Evolutionary conservation across 53 echinoderm and acorn worm species (phyloP).

Genomic region (Holothuria leucospilota): DNA sequence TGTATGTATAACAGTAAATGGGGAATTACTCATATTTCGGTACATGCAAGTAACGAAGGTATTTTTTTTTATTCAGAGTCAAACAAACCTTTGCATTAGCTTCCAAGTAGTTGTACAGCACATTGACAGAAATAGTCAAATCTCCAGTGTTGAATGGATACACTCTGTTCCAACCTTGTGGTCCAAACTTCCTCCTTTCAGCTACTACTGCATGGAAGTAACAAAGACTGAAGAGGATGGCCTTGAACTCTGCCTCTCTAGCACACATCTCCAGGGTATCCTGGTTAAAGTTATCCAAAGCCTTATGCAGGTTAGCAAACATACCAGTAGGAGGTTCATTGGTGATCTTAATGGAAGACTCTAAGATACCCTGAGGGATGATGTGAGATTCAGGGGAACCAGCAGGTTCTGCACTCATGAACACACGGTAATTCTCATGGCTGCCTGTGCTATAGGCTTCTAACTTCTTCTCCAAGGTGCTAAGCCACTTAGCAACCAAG

Average conservation of each 20-base stretch:
- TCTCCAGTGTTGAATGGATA: constrained; percentile 99
- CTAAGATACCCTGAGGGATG: constrained; percentile 84
- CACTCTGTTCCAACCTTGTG: constrained; percentile 95
- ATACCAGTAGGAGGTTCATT: constrained; percentile 99
- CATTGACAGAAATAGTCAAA: constrained; percentile 96
- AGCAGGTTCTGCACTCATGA: constrained; percentile 98
- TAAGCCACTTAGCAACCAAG: constrained; percentile 99
- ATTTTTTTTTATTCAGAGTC: no score
- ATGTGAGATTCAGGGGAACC: constrained; percentile 87
- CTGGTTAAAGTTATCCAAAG: constrained; percentile 95
- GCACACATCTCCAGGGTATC: constrained; percentile 99
- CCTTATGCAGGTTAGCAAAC: constrained; percentile 99
- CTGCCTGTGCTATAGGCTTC: constrained; percentile 88
- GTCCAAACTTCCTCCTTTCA: constrained; percentile 96
- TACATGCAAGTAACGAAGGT: no score
- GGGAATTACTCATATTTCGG: no score
- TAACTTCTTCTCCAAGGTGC: constrained; percentile 95
- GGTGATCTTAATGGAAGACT: constrained; percentile 99
- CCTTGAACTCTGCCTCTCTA: constrained; percentile 97
- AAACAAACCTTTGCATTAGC: constrained; percentile 89
- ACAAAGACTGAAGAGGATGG: constrained; percentile 94
- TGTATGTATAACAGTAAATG: no score
- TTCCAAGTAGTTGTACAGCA: constrained; percentile 97
- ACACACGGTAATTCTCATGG: constrained; percentile 85
- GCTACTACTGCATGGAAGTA: constrained; percentile 99